Percentiles rank a stretch among this genome's conserved stretches.
phyloP scores from a whole-genome alignment of 37 sponge, comb jelly and placozoan genomes.

The Ephydatia muelleri region DNA sequence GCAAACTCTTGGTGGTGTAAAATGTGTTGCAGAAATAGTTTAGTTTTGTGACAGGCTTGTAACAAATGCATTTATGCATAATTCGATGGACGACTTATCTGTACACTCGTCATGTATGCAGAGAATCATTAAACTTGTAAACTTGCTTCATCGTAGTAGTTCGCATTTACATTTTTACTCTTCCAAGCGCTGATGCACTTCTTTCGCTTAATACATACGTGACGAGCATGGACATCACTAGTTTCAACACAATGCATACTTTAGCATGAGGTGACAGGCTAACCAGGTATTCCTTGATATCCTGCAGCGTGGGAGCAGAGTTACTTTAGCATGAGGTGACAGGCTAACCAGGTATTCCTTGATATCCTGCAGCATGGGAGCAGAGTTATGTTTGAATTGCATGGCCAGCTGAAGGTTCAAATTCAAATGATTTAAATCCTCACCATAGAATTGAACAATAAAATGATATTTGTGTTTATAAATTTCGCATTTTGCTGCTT shows the following conservation, averaged over 20 bases:
- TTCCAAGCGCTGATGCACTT: no score
- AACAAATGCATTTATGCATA: no score
- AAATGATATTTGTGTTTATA: not conserved
- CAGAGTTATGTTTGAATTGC: not conserved
- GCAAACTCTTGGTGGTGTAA: no score
- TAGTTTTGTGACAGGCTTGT: no score
- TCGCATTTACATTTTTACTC: conserved; percentile 50
- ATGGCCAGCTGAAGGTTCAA: conserved; percentile 7
- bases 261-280: conserved; percentile 28
- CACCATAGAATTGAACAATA: conserved; percentile 24
- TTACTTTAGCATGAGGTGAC: conserved; percentile 33
- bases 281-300: conserved; percentile 11
- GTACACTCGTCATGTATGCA: conserved; percentile 41
- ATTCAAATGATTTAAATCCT: conserved; percentile 6
- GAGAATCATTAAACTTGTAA: conserved; percentile 45
- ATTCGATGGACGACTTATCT: no score
- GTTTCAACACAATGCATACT: conserved; percentile 34
- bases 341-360: conserved; percentile 4
- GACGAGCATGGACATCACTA: conserved; percentile 53
- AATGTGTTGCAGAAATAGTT: no score
- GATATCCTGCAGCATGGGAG: conserved; percentile 11
- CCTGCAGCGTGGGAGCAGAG: no score
- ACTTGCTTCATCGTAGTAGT: conserved; percentile 45
- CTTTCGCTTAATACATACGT: conserved; percentile 45
- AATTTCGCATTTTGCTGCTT: no score